Conservation (phyloP, 2,888 invertebrate genomes). For the Agriopis marginaria region DNA sequence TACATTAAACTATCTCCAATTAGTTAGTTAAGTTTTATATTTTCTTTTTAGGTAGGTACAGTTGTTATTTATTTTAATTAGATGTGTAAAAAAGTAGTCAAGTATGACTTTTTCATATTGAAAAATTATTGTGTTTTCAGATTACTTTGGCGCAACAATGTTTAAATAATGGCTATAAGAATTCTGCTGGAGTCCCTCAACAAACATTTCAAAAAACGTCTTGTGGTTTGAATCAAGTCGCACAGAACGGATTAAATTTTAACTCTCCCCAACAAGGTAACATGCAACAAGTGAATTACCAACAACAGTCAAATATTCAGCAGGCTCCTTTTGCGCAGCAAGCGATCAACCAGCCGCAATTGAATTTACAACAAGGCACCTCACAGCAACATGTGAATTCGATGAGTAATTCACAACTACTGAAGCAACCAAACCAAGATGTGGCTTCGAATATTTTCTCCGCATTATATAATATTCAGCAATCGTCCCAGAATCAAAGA, state of each 20-base stretch:
- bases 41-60: background rate
- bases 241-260: slow-evolving; percentile 33
- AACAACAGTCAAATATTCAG: slow-evolving; percentile 52
- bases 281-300: slow-evolving; percentile 47
- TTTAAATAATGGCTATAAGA: slow-evolving; percentile 28
- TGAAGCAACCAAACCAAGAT: slow-evolving; percentile 34
- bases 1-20: too few relatives aligned
- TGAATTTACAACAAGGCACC: slow-evolving; percentile 18
- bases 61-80: background rate
- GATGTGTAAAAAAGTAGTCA: too few relatives aligned
- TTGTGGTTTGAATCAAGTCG: slow-evolving; percentile 18
- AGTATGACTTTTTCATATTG: too few relatives aligned
- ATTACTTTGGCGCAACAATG: slow-evolving; percentile 34
- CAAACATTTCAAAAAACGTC: slow-evolving; percentile 1
- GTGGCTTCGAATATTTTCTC: slow-evolving; percentile 39
- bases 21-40: background rate
- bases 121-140: slow-evolving; percentile 24
- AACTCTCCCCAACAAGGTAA: slow-evolving; percentile 40
- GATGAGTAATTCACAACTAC: slow-evolving; percentile 29
- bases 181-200: slow-evolving; percentile 20
- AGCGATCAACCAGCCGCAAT: slow-evolving; percentile 34
- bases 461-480: slow-evolving; percentile 30
- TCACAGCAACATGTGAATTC: slow-evolving; percentile 39
- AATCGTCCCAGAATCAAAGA: slow-evolving; percentile 32
- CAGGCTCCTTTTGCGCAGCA: slow-evolving; percentile 38